Conservation (phyloP, 2,797 vertebrate genomes). For the Oreochromis grahami region DNA sequence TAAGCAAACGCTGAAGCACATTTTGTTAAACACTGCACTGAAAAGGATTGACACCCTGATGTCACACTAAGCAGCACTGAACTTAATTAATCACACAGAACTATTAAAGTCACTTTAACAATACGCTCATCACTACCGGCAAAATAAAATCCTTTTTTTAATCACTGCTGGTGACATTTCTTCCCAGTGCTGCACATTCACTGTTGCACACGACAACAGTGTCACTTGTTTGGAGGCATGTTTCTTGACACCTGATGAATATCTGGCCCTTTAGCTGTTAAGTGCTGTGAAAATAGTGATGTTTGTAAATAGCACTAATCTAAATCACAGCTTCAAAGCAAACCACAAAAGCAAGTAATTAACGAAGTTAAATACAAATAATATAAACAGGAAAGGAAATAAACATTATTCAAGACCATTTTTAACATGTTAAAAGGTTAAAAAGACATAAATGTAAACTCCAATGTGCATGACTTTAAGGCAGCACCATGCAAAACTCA, state of each 20-base stretch:
- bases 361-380: accelerated
- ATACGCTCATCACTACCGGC: neutral
- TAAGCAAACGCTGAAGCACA: neutral
- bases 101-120: neutral
- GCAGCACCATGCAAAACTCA: neutral
- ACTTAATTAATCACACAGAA: neutral
- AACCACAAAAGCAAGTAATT: neutral
- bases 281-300: neutral
- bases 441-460: neutral
- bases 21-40: neutral
- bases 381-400: neutral
- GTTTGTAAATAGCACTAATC: neutral
- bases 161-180: neutral
- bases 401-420: neutral
- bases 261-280: neutral
- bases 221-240: neutral
- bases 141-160: neutral
- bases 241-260: neutral
- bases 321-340: neutral
- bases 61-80: neutral
- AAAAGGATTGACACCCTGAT: neutral
- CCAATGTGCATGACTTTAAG: neutral
- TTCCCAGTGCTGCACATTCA: neutral
- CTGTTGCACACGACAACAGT: neutral
- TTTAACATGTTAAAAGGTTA: neutral